Evolutionary conservation across 1,140 invertebrate species (phyloP), one percentile per base, ranked within the genome.

Genomic region (Carposina sasakii): DNA sequence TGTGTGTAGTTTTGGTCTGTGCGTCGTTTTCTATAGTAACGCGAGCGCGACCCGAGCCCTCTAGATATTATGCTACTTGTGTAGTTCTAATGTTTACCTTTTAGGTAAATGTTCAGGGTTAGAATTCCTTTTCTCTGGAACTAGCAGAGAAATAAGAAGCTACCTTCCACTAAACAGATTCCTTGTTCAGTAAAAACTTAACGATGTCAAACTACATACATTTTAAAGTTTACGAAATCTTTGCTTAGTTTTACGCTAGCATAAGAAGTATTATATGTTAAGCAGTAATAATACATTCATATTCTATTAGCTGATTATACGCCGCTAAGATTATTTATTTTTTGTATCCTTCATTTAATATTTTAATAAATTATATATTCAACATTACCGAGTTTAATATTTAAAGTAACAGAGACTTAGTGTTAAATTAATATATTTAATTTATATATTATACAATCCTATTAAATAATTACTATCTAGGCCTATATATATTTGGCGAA

Each of bases 91-190:
- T 16, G 13, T 46, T 53, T 76, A 69, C 63, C 54, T 30, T 17
- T 26, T n/a, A n/a, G n/a, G 21, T 41, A 62, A 66, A 71, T 39
- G 23, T 54, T 41, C 37, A 42, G 44, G 57, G 72, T 60, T 62
- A 57, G 69, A 51, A 69, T 83, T 83, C 76, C 66, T 73, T 83
- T 63, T 70, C 79, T 83, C 79, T 83, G 76, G 69, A 15, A 30
- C 15, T 34, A 77, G 77, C 76, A 83, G 79, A 83, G 79, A 69
- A 55, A 83, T 72, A 69, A 57, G 79, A 79, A 83, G 59, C 75
- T 67, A 54, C 72, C 69, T 33, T 26, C n/a, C n/a, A n/a, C n/a
- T n/a, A n/a, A n/a, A n/a, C n/a, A n/a, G n/a, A n/a, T n/a, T n/a
- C n/a, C n/a, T n/a, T n/a, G n/a, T n/a, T n/a, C n/a, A n/a, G n/a